Evolutionary conservation across 2,797 vertebrate species (phyloP).

Genomic region (Ciconia nigra): DNA sequence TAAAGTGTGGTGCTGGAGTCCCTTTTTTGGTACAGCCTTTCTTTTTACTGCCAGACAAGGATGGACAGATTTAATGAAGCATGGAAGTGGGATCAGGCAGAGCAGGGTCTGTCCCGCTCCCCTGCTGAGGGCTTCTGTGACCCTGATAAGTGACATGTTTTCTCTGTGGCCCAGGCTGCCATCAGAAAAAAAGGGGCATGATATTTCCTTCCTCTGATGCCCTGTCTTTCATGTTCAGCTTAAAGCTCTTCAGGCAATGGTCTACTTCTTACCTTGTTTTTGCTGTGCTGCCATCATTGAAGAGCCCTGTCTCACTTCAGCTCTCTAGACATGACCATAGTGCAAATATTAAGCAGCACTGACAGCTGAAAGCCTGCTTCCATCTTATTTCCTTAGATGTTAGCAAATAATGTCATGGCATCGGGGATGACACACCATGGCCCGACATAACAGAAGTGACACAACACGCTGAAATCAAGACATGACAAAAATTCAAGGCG

Average conservation of each 20-base stretch:
- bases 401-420: neutral
- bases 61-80: neutral
- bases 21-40: neutral
- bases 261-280: constrained; percentile 9
- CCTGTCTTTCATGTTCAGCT: neutral
- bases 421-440: neutral
- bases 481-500: neutral
- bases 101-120: neutral
- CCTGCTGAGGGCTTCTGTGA: neutral
- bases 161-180: neutral
- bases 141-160: neutral
- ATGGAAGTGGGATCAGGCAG: neutral
- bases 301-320: neutral
- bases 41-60: neutral
- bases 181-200: neutral
- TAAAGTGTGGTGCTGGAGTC: neutral
- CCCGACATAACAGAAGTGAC: neutral
- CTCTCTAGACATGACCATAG: neutral
- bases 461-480: neutral
- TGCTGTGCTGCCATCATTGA: neutral
- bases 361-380: constrained; percentile 17
- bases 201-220: neutral
- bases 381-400: constrained; percentile 4
- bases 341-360: neutral
- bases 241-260: neutral